phyloP scores from a whole-genome alignment of 2,113 vertebrate genomes.

The Sakesphorus luctuosus region DNA sequence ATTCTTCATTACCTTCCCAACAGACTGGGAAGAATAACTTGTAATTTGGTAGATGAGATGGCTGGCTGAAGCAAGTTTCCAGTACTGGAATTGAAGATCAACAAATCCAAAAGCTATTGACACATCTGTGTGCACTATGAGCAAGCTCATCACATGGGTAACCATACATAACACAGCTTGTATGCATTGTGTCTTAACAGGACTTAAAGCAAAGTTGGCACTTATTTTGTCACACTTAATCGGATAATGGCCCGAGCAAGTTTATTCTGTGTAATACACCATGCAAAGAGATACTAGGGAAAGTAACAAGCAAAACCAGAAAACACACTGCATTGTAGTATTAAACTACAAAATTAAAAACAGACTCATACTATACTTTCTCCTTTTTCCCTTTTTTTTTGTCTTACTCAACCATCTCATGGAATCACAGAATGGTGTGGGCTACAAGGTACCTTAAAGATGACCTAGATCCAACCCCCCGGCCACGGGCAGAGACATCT shows the following conservation, averaged over 20 bases:
- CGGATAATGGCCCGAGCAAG: not conserved
- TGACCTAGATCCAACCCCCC: not conserved
- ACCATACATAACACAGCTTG: not conserved
- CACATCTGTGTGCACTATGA: not conserved
- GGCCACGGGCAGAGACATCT: not conserved
- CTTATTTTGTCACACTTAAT: not conserved
- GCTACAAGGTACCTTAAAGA: not conserved
- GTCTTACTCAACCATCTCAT: not conserved
- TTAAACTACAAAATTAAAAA: not conserved
- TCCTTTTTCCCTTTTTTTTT: not conserved
- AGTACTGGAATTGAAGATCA: not conserved
- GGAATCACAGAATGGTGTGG: not conserved
- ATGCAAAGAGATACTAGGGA: not conserved
- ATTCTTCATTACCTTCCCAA: not conserved
- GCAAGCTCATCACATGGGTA: not conserved
- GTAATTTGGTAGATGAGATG: not conserved
- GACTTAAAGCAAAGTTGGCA: not conserved
- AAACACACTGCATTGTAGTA: not conserved
- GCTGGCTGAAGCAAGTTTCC: not conserved
- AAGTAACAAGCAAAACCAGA: not conserved
- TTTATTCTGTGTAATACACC: not conserved
- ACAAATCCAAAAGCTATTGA: not conserved
- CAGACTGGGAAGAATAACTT: not conserved
- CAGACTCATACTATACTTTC: not conserved
- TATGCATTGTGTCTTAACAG: not conserved